Conservation (phyloP, 2,113 vertebrate genomes). For the Rallus limicola region DNA sequence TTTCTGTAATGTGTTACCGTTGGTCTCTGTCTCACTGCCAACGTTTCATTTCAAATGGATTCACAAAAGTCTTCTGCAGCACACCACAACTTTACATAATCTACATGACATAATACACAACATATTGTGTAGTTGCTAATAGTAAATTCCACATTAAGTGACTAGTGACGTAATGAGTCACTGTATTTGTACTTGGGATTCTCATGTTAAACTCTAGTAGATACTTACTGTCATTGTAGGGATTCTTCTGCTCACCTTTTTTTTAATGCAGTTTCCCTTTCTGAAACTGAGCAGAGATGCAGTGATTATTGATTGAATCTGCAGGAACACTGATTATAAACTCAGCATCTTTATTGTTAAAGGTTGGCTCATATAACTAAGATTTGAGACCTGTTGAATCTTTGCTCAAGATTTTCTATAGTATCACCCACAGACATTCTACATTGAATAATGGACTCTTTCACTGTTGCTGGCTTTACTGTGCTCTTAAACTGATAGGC, state of each 20-base stretch:
- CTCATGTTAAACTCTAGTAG: neutral
- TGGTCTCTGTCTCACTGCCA: neutral
- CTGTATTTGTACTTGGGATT: neutral
- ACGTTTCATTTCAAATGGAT: neutral
- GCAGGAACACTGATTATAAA: neutral
- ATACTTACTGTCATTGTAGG: neutral
- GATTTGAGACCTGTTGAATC: neutral
- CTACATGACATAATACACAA: neutral
- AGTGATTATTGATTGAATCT: neutral
- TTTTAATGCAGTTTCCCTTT: neutral
- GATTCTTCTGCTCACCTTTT: neutral
- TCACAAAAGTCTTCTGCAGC: neutral
- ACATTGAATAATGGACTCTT: neutral
- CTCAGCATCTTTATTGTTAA: neutral
- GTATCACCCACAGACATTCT: neutral
- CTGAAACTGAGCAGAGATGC: neutral
- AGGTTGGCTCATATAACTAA: neutral
- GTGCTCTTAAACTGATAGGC: neutral
- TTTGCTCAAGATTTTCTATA: neutral
- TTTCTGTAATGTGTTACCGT: neutral
- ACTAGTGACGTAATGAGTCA: neutral
- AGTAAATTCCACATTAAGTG: neutral
- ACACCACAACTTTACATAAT: neutral
- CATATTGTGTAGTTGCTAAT: neutral
- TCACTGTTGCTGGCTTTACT: neutral